phyloP scores from a whole-genome alignment of 2,797 vertebrate species.

The Paramormyrops hopkinsi region DNA sequence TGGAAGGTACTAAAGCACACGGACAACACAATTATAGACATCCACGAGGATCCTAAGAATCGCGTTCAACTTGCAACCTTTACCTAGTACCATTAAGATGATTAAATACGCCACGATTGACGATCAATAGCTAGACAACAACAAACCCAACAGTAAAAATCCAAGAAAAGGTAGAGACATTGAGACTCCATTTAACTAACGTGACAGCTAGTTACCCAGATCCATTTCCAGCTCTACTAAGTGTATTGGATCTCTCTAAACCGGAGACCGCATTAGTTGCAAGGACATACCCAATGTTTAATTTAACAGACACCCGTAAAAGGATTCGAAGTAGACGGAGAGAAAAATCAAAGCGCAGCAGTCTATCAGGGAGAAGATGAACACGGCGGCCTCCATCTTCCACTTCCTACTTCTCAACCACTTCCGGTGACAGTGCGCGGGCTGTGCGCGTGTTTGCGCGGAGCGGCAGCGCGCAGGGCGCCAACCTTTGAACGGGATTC shows the following conservation, averaged over 20 bases:
- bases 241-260: neutral
- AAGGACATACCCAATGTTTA: neutral
- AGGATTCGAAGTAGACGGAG: conserved; percentile 96
- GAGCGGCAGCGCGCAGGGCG: neutral
- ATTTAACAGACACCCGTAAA: conserved; percentile 18
- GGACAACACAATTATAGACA: neutral
- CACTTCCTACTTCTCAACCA: conserved; percentile 23
- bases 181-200: neutral
- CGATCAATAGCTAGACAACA: neutral
- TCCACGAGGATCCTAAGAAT: neutral
- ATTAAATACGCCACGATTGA: neutral
- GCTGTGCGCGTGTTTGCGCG: neutral
- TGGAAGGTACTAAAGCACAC: neutral
- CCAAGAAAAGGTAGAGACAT: neutral
- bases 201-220: neutral
- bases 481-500: neutral
- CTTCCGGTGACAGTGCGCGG: conserved; percentile 28
- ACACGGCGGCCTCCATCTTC: conserved; percentile 85
- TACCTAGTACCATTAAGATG: neutral
- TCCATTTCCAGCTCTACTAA: neutral
- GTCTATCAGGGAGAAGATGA: conserved; percentile 85
- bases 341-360: conserved; percentile 90
- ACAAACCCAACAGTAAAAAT: neutral
- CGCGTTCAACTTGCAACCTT: neutral
- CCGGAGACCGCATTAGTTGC: neutral